Conservation (phyloP, 1,140 invertebrate genomes). For the Ceratosolen fusciceps region DNA sequence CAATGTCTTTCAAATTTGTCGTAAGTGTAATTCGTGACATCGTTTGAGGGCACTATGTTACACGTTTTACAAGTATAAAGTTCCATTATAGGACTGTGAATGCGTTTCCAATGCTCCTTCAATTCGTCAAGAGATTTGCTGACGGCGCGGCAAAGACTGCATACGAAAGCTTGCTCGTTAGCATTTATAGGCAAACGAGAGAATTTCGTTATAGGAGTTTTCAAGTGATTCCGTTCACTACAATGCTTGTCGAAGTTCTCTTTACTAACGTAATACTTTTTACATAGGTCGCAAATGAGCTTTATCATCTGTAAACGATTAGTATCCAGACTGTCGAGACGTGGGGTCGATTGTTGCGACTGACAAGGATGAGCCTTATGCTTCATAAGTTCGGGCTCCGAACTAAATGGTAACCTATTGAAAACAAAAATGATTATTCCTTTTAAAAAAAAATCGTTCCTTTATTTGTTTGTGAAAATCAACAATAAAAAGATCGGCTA, state of each 20-base stretch:
- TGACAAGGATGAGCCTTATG: constrained; percentile 51
- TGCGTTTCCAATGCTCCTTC: constrained; percentile 56
- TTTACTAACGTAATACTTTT: constrained; percentile 48
- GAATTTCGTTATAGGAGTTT: constrained; percentile 39
- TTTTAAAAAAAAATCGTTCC: background rate
- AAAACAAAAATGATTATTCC: background rate
- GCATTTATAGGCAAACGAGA: constrained; percentile 41
- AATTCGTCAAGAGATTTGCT: constrained; percentile 47
- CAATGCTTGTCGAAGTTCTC: constrained; percentile 53
- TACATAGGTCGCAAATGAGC: constrained; percentile 49
- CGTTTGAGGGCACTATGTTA: constrained; percentile 30
- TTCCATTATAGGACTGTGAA: constrained; percentile 46
- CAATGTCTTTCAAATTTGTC: constrained; percentile 51
- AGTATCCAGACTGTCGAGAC: background rate
- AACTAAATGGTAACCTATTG: constrained; percentile 53
- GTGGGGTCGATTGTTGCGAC: background rate
- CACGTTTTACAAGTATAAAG: constrained; percentile 50
- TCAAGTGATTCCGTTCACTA: constrained; percentile 48
- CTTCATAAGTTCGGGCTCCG: constrained; percentile 48
- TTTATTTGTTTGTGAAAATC: too few species aligned
- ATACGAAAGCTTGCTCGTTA: constrained; percentile 49
- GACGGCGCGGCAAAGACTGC: constrained; percentile 53
- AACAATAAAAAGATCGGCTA: too few species aligned
- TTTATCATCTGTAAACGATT: constrained; percentile 40
- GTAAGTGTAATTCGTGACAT: constrained; percentile 37